A percentile compares a stretch with the other conserved stretches of the same genome.
Conservation (phyloP, 2,113 vertebrate genomes). For the Jaculus jaculus region DNA sequence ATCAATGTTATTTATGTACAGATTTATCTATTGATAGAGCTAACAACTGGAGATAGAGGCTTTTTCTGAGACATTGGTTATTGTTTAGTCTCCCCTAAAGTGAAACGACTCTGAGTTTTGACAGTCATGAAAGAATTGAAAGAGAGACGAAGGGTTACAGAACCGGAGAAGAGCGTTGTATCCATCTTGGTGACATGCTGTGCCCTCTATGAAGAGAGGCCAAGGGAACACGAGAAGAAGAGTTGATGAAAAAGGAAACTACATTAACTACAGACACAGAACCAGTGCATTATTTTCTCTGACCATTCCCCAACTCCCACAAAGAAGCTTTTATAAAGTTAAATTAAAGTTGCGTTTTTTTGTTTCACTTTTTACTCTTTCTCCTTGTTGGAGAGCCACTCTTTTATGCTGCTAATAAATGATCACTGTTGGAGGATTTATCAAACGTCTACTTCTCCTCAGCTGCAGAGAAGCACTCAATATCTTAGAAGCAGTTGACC, state of each 20-base stretch:
- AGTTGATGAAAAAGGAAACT: not conserved
- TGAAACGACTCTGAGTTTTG: not conserved
- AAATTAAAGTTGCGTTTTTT: not conserved
- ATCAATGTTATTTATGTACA: not conserved
- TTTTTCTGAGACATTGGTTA: not conserved
- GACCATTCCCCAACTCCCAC: not conserved
- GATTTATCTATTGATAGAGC: not conserved
- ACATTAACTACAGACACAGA: not conserved
- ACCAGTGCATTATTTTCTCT: not conserved
- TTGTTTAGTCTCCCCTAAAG: not conserved
- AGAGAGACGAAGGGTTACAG: not conserved
- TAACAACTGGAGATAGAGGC: not conserved
- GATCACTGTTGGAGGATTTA: constrained; percentile 22
- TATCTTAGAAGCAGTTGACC: constrained; percentile 51
- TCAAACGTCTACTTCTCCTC: not conserved
- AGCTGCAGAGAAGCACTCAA: not conserved
- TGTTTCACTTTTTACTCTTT: not conserved
- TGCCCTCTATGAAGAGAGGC: not conserved
- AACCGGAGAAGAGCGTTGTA: not conserved
- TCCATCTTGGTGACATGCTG: not conserved
- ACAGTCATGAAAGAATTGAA: not conserved
- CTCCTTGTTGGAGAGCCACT: not conserved
- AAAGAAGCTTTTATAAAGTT: not conserved
- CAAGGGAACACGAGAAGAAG: not conserved
- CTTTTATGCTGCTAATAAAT: constrained; percentile 45